Evolutionary conservation across 1,140 invertebrate species (phyloP), one percentile per base, ranked within the genome.

Genomic region (Aphaenogaster ashmeadi): DNA sequence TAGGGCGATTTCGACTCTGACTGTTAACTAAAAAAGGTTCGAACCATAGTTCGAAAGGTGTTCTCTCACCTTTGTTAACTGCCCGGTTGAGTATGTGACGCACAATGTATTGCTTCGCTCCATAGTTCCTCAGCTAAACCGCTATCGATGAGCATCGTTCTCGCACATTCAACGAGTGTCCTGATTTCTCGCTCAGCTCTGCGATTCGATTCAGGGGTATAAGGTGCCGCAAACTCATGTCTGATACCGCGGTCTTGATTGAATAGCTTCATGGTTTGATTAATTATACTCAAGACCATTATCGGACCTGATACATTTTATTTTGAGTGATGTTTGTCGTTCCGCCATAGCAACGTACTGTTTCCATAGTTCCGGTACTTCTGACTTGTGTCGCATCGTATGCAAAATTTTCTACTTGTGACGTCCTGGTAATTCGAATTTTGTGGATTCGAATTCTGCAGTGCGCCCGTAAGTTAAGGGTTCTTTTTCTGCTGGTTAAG

Each of bases 161-260:
- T 66, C 2, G 81, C 83, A 0, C 27, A 50, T 58, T 89, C 87
- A 0, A 89, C 44, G 0, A 91, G 80, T 0, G 78, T 62, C 27
- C 95, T n/a, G 66, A 90, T 95, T 94, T 52, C 92, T 64, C 94
- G 72, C 81, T 96, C 95, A 36, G 89, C 87, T 15, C 91, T 81
- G 0, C 94, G 92, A 72, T 95, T 95, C n/a, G 94, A 93, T 87
- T 95, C 88, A 6, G 93, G 94, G 3, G 92, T 93, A 80, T 94
- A 94, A 1, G 91, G 87, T 2, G 62, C 33, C 13, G 44, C 36
- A 36, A 38, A 86, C 5, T 56, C 54, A 7, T 27, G 27, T 38
- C 3, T 15, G 15, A 78, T 50, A 27, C 27, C 62, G 3, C 27
- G 27, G 2, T 54, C 5, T 21, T 75, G 21, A 6, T 54, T 64